Evolutionary conservation across 1,140 invertebrate genomes (phyloP).

Genomic region (Zophobas atratus): DNA sequence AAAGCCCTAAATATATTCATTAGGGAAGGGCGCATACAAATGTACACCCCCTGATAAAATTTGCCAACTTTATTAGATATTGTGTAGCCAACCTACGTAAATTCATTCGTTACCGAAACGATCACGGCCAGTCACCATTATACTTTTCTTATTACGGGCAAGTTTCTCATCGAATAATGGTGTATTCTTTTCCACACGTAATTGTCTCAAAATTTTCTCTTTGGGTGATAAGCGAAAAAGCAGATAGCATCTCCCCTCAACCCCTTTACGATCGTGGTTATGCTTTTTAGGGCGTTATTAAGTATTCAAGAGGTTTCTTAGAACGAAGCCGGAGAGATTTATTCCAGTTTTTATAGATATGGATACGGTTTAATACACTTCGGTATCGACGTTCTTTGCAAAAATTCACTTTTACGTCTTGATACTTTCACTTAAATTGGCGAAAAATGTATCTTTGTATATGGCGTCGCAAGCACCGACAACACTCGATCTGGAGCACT

Average conservation of each 20-base stretch:
- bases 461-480: neutral
- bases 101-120: neutral
- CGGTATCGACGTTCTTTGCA: neutral
- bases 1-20: constrained; percentile 35
- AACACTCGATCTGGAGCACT: neutral
- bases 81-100: constrained; percentile 16
- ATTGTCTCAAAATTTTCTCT: neutral
- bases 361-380: constrained; percentile 1
- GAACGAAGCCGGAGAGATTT: constrained; percentile 1
- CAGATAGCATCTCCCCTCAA: neutral
- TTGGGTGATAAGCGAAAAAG: neutral
- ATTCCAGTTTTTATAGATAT: constrained; percentile 5
- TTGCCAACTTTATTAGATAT: constrained; percentile 31
- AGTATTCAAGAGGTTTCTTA: constrained; percentile 12
- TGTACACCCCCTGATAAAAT: constrained; percentile 34
- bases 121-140: neutral
- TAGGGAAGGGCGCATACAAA: constrained; percentile 38
- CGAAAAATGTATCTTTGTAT: neutral
- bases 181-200: neutral
- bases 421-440: constrained; percentile 5
- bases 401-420: constrained; percentile 17
- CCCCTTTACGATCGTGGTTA: constrained; percentile 13
- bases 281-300: constrained; percentile 12
- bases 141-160: neutral
- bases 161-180: neutral